phyloP scores from a whole-genome alignment of 1,140 invertebrate genomes.

The Panagrolaimus sp. region DNA sequence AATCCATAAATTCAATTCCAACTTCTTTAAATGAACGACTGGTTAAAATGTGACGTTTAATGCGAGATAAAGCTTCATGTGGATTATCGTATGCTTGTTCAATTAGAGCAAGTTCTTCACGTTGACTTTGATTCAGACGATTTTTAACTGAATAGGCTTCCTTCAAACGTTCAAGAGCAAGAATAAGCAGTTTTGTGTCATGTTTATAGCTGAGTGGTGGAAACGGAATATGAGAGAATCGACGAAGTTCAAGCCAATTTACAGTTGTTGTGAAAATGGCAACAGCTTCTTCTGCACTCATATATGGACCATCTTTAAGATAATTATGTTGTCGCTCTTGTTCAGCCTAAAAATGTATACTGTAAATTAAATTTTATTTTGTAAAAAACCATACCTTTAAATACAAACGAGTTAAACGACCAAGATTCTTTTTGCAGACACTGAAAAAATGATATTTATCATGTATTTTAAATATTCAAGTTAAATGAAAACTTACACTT shows the following conservation, averaged over 20 bases:
- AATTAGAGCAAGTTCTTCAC: conserved; percentile 94
- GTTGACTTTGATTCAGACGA: conserved; percentile 92
- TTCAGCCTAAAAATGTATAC: conserved; percentile 68
- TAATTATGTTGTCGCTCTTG: conserved; percentile 99
- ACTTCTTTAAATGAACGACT: conserved; percentile 85
- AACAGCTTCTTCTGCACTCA: conserved; percentile 96
- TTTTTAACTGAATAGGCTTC: conserved; percentile 99
- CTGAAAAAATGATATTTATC: conserved; percentile 66
- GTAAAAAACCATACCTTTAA: conserved; percentile 67
- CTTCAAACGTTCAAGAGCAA: conserved; percentile 90
- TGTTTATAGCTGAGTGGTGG: conserved; percentile 98
- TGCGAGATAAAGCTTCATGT: conserved; percentile 94
- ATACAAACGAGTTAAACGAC: conserved; percentile 87
- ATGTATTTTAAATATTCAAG: too few species aligned
- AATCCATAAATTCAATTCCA: conserved; percentile 99
- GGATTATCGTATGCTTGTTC: conserved; percentile 99
- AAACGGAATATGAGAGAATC: conserved; percentile 97
- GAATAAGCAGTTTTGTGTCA: conserved; percentile 93
- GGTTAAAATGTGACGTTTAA: conserved; percentile 95
- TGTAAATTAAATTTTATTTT: conserved; percentile 10
- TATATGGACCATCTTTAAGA: conserved; percentile 95
- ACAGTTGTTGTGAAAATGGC: conserved; percentile 99
- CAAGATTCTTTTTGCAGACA: conserved; percentile 98
- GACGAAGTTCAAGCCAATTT: conserved; percentile 93
- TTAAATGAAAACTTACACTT: conserved; percentile 60